Base-by-base conservation (phyloP, 2,888 invertebrate species). In the Antheraea yamamai region DNA sequence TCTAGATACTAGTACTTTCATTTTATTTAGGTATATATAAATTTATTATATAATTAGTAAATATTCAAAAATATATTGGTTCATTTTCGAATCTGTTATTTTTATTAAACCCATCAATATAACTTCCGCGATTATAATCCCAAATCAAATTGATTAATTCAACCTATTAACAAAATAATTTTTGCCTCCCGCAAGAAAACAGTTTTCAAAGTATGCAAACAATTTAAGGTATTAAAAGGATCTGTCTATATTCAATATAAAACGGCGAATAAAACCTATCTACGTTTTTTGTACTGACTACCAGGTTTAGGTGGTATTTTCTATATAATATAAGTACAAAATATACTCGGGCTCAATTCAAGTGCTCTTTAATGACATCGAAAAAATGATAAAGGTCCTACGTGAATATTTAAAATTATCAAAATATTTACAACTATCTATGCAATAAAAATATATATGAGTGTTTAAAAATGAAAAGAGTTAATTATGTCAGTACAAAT, bases 101-200 rank as follows among this genome's bases (percentile, higher is more conserved):
- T 88, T 88, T 84, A 86, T 88, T 87, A 88, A 82, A 82, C 84
- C 81, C 80, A 83, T 84, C 81, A 84, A 87, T 87, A 87, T 87
- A 77, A 80, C 83, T 87, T 87, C 84, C 78, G 85, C 83, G 86
- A 87, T 84, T 81, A 47, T 10, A 81, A 82, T 82, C 83, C 83
- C 85, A 85, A 85, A 87, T 83, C 83, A 85, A 85, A 89, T 87
- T 89, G 88, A 89, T 88, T 88, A 92, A 91, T 88, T 91, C 87
- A 84, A 86, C 82, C 86, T 90, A 91, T 92, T 89, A 89, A 88
- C 86, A 84, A 87, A 85, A 82, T 83, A 83, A 82, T 86, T 87
- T 85, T 39, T 30, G 16, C 78, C 81, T 81, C 84, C 81, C 80
- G 79, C 76, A 82, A 80, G 79, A 76, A 82, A 85, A 87, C 82